Evolutionary conservation across 2,797 vertebrate species (phyloP).

Genomic region (Anguilla pacifica): DNA sequence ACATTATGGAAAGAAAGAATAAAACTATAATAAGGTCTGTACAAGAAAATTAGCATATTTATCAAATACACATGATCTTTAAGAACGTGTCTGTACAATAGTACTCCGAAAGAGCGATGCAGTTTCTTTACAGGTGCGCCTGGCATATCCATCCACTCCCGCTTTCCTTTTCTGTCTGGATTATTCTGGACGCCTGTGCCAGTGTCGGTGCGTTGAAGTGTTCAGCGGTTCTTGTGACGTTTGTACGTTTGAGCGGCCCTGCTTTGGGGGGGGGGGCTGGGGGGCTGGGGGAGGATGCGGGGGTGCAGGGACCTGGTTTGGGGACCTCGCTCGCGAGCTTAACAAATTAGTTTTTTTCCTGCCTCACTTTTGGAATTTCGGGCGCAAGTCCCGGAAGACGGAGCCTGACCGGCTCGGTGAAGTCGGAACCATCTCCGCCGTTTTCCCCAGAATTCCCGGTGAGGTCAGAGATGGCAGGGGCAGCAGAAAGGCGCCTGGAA

Average conservation of each 20-base stretch:
- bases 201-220: slow-evolving; percentile 8
- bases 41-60: slow-evolving; percentile 55
- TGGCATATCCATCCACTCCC: neutral
- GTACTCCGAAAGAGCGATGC: slow-evolving; percentile 49
- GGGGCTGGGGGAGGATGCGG: neutral
- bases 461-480: too few relatives aligned
- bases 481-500: neutral
- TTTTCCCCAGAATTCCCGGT: neutral
- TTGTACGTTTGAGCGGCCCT: neutral
- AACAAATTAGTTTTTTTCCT: neutral
- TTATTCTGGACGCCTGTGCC: slow-evolving; percentile 20
- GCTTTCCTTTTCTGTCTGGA: neutral
- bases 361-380: neutral
- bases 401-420: neutral
- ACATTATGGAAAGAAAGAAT: slow-evolving; percentile 56
- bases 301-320: neutral
- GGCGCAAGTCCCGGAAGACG: too few relatives aligned
- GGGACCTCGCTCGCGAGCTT: neutral
- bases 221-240: slow-evolving; percentile 24
- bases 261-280: neutral
- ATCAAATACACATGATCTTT: slow-evolving; percentile 53
- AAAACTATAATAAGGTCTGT: slow-evolving; percentile 57
- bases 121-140: slow-evolving; percentile 49
- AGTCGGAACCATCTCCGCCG: neutral
- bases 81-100: slow-evolving; percentile 57